Base-by-base conservation (phyloP, 2,888 invertebrate genomes). In the Phyllotreta cruciferae region DNA sequence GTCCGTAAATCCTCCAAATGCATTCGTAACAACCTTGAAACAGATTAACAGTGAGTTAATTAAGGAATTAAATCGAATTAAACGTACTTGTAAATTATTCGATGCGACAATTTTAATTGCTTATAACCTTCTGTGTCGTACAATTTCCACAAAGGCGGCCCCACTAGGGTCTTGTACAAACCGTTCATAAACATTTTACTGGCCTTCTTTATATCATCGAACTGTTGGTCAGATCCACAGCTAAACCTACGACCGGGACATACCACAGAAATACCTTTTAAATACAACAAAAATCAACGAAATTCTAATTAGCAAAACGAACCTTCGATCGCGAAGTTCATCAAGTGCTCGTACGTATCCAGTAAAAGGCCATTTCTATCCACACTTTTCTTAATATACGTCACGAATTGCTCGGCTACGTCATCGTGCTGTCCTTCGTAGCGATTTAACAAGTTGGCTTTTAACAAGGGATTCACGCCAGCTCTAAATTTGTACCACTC, bases 401-500 rank as follows among this genome's bases (percentile, higher is more conserved):
- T 68, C 1, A 83, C 75, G 71, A 86, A 84, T 63, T 81, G 79
- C 9, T 77, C 71, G 0, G 84, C 82, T 24, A 85, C 80, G 62
- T 77, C 71, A 61, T 78, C 74, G 38, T 83, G 83, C 44, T 72
- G 70, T 0, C 77, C 73, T 11, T 80, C 74, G 71, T 83, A 86
- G 45, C 77, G 72, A 39, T 80, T 74, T 6, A 85, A 79, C 42
- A 83, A 75, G 45, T 77, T 76, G 0, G 82, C 79, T 62, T 82
- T 76, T 75, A 87, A 79, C 75, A 87, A 79, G 50, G 83, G 81
- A 58, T 82, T 82, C 2, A 85, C 80, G 0, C 83, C 83, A 61
- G 79, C 80, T 62, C 87, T 75, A 45, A 85, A 79, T 66, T 82
- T 80, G 67, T 84, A 82, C 87, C 87, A 87, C 69, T 86, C 85